Conservation (phyloP, 2,888 invertebrate species). For the Nephrotoma guestfalica region DNA sequence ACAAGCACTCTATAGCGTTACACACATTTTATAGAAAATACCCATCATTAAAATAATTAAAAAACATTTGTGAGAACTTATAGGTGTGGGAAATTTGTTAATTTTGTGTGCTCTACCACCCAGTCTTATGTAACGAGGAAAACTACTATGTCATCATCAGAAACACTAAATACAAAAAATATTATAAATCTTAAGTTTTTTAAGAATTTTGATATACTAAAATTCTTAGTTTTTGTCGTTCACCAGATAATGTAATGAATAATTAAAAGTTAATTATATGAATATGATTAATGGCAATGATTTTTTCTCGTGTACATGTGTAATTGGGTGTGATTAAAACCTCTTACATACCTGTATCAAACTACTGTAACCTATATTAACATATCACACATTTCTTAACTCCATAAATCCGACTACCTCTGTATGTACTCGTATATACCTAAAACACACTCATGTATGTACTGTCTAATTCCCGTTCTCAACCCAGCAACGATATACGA, state of each 20-base stretch:
- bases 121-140: background rate
- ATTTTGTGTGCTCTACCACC: too few relatives aligned
- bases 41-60: background rate
- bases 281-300: background rate
- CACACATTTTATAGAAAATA: background rate
- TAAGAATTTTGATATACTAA: background rate
- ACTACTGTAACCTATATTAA: background rate
- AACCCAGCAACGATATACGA: background rate
- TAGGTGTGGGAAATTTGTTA: too few relatives aligned
- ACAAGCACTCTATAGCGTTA: background rate
- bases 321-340: background rate
- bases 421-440: too few relatives aligned
- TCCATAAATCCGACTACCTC: background rate
- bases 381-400: background rate
- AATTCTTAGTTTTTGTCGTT: background rate
- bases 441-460: too few relatives aligned
- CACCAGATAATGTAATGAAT: background rate
- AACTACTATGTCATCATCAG: background rate
- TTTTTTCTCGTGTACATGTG: too few relatives aligned
- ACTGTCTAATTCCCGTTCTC: background rate
- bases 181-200: background rate
- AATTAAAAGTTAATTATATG: background rate
- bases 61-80: background rate
- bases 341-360: background rate
- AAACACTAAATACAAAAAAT: background rate